Evolutionary conservation across 2,888 invertebrate genomes (phyloP), one percentile per base, ranked within the genome.

Genomic region (Luffia ferchaultella): DNA sequence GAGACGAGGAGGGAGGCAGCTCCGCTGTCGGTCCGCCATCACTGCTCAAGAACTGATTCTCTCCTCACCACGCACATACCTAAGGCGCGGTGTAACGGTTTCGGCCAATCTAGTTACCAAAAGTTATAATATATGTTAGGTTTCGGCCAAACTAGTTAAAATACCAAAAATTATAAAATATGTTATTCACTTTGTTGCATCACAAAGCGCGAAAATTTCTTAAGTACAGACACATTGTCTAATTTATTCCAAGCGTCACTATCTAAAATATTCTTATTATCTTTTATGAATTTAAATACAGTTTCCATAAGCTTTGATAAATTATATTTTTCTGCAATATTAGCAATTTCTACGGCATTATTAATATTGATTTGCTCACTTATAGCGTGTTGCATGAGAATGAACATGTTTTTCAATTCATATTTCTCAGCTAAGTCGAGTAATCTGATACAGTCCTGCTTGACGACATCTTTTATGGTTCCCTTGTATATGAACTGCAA

Each of bases 401-500:
- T 51, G 47, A 67, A 64, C 42, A 82, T 55, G 42, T 65, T 66
- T 9, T 56, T 53, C 2, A 78, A 50, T 48, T 75, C 56, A 52
- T 71, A 76, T 54, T 62, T 70, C 3, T 66, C 62, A 0, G 74
- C 72, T 19, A 76, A 61, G 20, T 67, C 66, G 7, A 76, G 53
- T 5, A 80, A 54, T 52, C 65, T 65, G 3, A 66, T 46, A 45
- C 63, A 68, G 46, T 76, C 67, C 49, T 66, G 60, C 9, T 67
- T 62, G 16, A 56, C 51, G 16, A 76, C 57, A 51, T 74, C 62
- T 53, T 62, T 62, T 16, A 80, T 63, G 2, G 66, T 66, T 2
- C 78, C 78, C 1, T 69, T 73, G 53, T 79, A 77, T 16, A 82
- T 57, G 56, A 73, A 79, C 50, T 75, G 61, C 18, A 78, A 48